These are phyloP conservation scores for Hydropsyche tenuis DNA, from an alignment of 1,140 invertebrate genomes.

Conservation along the genomic window DNA sequence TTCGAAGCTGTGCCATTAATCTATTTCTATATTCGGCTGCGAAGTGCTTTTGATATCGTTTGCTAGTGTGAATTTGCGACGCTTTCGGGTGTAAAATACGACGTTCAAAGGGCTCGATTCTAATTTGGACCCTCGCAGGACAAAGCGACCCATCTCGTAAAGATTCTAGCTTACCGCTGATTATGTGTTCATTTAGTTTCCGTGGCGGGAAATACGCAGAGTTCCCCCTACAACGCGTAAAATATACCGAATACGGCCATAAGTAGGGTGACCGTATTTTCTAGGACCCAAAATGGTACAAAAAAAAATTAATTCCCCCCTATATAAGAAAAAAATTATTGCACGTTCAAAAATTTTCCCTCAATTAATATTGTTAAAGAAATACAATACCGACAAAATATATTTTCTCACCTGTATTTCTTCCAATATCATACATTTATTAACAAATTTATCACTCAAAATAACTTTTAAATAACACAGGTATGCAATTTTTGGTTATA, in stretches of 20 bases:
- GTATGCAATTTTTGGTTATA: no score
- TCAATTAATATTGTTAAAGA: no score
- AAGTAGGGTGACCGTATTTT: neutral
- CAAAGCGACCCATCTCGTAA: neutral
- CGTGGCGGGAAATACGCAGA: neutral
- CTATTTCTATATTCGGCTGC: neutral
- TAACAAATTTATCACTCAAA: no score
- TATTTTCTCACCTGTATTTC: no score
- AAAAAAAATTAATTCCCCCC: neutral
- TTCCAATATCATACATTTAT: no score
- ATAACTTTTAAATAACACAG: no score
- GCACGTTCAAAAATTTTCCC: no score
- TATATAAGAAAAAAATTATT: no score
- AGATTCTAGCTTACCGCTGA: conserved; percentile 29
- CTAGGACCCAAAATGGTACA: neutral
- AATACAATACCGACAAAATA: no score
- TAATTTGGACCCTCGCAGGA: conserved; percentile 28
- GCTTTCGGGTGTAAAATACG: conserved; percentile 5
- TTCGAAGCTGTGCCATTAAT: no score
- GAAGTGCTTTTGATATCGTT: no score
- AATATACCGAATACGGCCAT: neutral
- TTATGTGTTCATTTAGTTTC: conserved; percentile 44
- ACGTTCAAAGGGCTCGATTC: neutral
- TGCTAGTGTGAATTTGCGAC: neutral
- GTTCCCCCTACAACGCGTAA: no score